A percentile compares a stretch with the other conserved stretches of the same genome.
Evolutionary conservation across 2,113 vertebrate genomes (phyloP).

Genomic region (Larimichthys crocea): DNA sequence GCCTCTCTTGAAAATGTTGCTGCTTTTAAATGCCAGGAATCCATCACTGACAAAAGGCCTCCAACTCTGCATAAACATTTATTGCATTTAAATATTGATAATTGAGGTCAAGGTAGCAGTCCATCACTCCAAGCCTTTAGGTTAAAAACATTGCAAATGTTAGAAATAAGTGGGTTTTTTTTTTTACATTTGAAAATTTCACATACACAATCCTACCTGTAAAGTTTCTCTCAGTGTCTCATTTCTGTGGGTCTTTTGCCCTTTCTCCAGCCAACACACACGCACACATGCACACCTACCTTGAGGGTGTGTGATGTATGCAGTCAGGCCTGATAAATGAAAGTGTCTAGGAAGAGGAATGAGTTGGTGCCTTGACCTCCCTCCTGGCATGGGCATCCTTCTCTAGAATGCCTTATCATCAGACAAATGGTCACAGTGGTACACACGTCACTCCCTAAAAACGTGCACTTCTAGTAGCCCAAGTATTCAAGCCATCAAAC

Average conservation of each 20-base stretch:
- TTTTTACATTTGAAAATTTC: not conserved
- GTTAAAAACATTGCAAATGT: not conserved
- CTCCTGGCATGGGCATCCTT: slow-evolving; percentile 80
- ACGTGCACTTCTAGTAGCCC: slow-evolving; percentile 33
- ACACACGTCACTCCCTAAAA: slow-evolving; percentile 69
- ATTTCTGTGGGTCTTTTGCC: slow-evolving; percentile 21
- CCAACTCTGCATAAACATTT: slow-evolving; percentile 17
- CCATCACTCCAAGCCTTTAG: not conserved
- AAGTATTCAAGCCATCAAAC: slow-evolving; percentile 45
- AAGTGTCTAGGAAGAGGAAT: slow-evolving; percentile 79
- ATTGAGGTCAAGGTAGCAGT: slow-evolving; percentile 33
- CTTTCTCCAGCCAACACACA: slow-evolving; percentile 8
- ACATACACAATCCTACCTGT: not conserved
- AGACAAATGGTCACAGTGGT: slow-evolving; percentile 74
- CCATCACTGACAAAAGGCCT: slow-evolving; percentile 27
- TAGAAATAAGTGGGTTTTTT: not conserved
- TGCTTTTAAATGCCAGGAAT: slow-evolving; percentile 31
- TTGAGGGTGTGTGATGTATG: slow-evolving; percentile 74
- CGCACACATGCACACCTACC: slow-evolving; percentile 45
- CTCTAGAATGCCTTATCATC: slow-evolving; percentile 77
- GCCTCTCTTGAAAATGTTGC: not conserved
- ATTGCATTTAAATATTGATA: slow-evolving; percentile 31
- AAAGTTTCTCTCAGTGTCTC: not conserved
- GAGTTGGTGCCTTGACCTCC: slow-evolving; percentile 80
- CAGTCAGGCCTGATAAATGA: slow-evolving; percentile 77